phyloP scores from a whole-genome alignment of 2,113 vertebrate species.

The Pelecanoides urinatrix region DNA sequence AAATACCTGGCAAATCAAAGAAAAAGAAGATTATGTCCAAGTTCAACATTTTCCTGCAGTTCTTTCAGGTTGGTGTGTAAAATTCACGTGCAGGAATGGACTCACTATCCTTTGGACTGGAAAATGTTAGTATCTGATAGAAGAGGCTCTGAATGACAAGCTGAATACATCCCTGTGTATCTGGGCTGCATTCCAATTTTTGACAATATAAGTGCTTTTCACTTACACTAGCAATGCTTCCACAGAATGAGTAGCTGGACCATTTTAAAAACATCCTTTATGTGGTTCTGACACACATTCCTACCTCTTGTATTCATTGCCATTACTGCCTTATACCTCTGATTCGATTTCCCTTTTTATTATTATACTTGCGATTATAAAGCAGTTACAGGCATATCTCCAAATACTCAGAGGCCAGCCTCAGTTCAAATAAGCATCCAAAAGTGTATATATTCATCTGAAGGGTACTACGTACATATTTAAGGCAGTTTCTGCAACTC shows the following conservation, averaged over 20 bases:
- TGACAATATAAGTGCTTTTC: background rate
- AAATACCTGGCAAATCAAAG: background rate
- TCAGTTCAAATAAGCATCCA: background rate
- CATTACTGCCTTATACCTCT: background rate
- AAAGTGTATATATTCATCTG: background rate
- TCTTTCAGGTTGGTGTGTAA: background rate
- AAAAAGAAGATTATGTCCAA: background rate
- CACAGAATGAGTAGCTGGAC: background rate
- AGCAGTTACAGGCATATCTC: background rate
- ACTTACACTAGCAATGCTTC: background rate
- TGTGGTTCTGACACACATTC: background rate
- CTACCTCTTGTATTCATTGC: background rate
- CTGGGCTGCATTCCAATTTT: conserved; percentile 8
- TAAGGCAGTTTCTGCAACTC: background rate
- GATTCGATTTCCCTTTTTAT: conserved; percentile 12
- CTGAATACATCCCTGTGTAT: background rate
- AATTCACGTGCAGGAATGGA: background rate
- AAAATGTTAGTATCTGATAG: background rate
- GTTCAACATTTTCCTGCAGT: background rate
- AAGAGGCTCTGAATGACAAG: background rate
- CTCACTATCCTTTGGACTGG: background rate
- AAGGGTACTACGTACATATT: background rate
- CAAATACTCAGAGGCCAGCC: background rate
- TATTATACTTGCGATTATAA: background rate
- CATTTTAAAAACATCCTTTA: background rate